These are phyloP conservation scores for Drosophila cardini DNA, from an alignment of 1,140 invertebrate genomes.

Conservation along the genomic window DNA sequence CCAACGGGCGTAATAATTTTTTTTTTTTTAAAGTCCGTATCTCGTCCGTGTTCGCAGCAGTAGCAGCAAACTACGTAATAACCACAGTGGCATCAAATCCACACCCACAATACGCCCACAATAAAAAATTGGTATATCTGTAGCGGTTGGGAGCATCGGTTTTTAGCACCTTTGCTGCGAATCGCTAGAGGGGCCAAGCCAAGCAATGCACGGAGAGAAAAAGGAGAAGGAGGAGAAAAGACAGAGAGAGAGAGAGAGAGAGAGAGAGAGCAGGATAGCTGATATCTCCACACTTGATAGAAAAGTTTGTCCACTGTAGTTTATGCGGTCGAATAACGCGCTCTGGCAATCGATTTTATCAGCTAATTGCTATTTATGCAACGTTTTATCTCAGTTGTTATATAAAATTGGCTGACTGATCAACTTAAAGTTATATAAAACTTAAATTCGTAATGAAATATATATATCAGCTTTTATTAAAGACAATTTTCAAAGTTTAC, in stretches of 20 bases:
- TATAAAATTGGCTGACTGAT: neutral
- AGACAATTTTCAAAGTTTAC: too few species aligned
- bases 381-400: neutral
- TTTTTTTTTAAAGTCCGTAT: neutral
- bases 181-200: constrained; percentile 17
- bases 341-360: neutral
- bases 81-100: neutral
- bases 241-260: neutral
- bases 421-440: neutral
- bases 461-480: too few species aligned
- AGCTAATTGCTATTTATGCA: constrained; percentile 16
- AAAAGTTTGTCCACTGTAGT: neutral
- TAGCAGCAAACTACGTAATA: neutral
- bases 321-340: constrained; percentile 3
- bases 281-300: neutral
- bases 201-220: neutral
- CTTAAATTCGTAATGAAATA: too few species aligned
- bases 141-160: constrained; percentile 41
- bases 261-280: neutral
- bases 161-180: constrained; percentile 49
- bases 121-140: constrained; percentile 61
- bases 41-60: neutral
- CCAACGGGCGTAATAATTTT: constrained; percentile 16
- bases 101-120: constrained; percentile 17
- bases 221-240: neutral